Evolutionary conservation across 1,140 invertebrate species (phyloP).

Genomic region (Leptinotarsa defecta): DNA sequence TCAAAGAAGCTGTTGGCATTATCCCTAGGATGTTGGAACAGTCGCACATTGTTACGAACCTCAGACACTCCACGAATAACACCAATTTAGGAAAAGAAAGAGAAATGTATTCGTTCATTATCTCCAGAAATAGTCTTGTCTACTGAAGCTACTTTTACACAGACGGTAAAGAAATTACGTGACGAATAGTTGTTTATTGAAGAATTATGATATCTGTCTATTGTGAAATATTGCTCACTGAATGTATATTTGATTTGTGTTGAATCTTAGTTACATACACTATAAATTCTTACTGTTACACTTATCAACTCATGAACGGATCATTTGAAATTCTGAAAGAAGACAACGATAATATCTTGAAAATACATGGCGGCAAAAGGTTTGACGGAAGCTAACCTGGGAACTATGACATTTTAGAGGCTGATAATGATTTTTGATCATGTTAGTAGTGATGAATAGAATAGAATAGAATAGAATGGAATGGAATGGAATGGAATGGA

Average conservation of each 20-base stretch:
- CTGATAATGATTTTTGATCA: no score
- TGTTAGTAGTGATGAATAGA: no score
- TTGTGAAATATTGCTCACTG: neutral
- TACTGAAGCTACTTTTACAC: neutral
- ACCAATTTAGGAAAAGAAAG: neutral
- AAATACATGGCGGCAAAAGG: no score
- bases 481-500: no score
- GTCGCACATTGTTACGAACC: constrained; percentile 16
- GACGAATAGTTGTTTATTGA: neutral
- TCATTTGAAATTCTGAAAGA: no score
- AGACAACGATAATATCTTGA: no score
- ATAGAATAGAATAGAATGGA: no score
- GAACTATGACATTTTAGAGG: no score
- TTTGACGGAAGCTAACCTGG: no score
- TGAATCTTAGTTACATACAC: no score
- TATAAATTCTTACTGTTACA: no score
- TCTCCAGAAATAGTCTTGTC: neutral
- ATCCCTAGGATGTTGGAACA: constrained; percentile 59
- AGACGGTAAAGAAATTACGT: neutral
- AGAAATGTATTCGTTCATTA: neutral
- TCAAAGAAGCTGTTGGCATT: constrained; percentile 59
- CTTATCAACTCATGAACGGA: no score
- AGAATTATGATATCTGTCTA: neutral
- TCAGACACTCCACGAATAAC: neutral
- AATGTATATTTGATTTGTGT: neutral